phyloP scores from a whole-genome alignment of 2,797 vertebrate genomes.

The Dicrostonyx torquatus region DNA sequence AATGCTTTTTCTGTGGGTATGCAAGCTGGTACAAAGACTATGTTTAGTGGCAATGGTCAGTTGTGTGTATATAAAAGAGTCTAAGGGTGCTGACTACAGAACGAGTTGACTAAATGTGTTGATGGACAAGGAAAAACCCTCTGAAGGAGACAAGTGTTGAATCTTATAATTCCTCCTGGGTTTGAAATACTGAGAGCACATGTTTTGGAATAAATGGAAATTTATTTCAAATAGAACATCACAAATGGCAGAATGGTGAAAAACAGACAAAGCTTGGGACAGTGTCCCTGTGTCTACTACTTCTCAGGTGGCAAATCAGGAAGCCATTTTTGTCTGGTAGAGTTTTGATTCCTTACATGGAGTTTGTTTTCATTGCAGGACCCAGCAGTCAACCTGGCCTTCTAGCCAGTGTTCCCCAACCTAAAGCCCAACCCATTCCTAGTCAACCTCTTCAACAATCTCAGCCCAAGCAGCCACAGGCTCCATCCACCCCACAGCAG shows the following conservation, averaged over 20 bases:
- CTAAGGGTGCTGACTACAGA: neutral
- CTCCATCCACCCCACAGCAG: slow-evolving; percentile 77
- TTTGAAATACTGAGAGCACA: slow-evolving; percentile 42
- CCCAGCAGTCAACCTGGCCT: slow-evolving; percentile 85
- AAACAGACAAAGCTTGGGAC: neutral
- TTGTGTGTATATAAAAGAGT: neutral
- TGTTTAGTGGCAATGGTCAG: neutral
- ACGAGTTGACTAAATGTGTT: neutral
- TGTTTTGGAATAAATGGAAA: slow-evolving; percentile 42
- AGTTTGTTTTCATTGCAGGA: slow-evolving; percentile 84
- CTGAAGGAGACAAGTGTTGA: slow-evolving; percentile 23
- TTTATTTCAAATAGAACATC: neutral
- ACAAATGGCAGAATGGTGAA: neutral
- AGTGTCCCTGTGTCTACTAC: neutral
- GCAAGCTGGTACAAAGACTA: neutral
- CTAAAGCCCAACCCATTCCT: slow-evolving; percentile 88
- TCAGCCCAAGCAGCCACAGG: slow-evolving; percentile 82
- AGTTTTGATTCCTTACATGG: slow-evolving; percentile 31
- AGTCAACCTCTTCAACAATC: slow-evolving; percentile 86
- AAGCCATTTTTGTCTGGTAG: slow-evolving; percentile 4
- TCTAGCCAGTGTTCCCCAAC: slow-evolving; percentile 81
- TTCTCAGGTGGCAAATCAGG: neutral
- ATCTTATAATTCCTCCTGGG: neutral
- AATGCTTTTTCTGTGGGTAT: neutral
- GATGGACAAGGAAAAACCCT: slow-evolving; percentile 14